Percentiles rank a stretch among this genome's conserved stretches.
Evolutionary conservation across 2,888 invertebrate genomes (phyloP).

Genomic region (Muschampia plurimacula): DNA sequence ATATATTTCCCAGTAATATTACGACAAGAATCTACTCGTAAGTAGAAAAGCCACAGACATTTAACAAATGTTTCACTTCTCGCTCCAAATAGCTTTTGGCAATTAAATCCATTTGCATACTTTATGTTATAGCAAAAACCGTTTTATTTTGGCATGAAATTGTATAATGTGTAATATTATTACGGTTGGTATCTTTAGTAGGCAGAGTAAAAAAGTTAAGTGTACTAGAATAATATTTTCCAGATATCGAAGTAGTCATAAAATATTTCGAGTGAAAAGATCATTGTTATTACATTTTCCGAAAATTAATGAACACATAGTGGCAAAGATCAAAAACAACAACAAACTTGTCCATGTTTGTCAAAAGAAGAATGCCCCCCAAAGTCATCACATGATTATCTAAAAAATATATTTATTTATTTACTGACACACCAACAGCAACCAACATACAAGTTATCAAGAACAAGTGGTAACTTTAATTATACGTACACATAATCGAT

Average conservation of each 20-base stretch:
- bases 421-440: no score
- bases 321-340: not conserved
- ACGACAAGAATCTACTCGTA: constrained; percentile 10
- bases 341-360: not conserved
- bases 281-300: no score
- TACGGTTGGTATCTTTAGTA: not conserved
- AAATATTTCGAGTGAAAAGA: no score
- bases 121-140: constrained; percentile 20
- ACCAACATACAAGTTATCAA: no score
- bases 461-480: no score
- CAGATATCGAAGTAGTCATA: not conserved
- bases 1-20: constrained; percentile 5
- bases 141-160: constrained; percentile 14
- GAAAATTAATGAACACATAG: no score
- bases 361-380: not conserved
- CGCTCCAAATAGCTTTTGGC: constrained; percentile 26
- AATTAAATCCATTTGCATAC: constrained; percentile 30
- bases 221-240: not conserved
- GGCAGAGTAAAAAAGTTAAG: not conserved
- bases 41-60: constrained; percentile 25
- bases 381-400: not conserved
- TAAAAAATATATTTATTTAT: not conserved
- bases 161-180: not conserved
- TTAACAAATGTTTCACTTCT: constrained; percentile 30
- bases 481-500: no score